phyloP scores from a whole-genome alignment of 2,888 invertebrate species.

The Miltochrista miniata region DNA sequence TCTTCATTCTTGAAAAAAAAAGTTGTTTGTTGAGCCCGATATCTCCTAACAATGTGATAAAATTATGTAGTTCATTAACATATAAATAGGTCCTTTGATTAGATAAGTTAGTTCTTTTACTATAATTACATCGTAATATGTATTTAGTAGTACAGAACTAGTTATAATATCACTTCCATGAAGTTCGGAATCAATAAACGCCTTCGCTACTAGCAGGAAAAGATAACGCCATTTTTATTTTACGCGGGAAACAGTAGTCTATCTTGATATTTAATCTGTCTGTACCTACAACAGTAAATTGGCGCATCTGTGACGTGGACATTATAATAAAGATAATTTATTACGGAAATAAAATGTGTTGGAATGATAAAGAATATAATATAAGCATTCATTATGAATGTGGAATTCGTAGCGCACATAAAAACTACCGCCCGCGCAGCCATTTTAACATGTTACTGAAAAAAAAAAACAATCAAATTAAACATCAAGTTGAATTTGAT shows the following conservation, averaged over 20 bases:
- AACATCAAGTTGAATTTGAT: no score
- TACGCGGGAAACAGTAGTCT: constrained; percentile 31
- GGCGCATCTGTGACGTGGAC: constrained; percentile 4
- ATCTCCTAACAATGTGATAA: no score
- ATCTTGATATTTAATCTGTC: constrained; percentile 22
- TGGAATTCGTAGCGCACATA: neutral
- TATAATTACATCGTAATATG: constrained; percentile 35
- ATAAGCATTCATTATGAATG: neutral
- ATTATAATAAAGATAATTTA: neutral
- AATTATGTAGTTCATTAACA: constrained; percentile 26
- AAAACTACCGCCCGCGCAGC: no score
- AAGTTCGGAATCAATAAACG: constrained; percentile 40
- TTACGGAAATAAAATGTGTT: neutral
- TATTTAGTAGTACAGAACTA: constrained; percentile 15
- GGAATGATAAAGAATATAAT: neutral
- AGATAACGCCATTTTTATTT: constrained; percentile 33
- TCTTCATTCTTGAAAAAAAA: no score
- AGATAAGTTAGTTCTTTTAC: constrained; percentile 27
- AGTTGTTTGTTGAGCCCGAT: no score
- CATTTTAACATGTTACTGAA: no score
- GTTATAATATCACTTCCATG: constrained; percentile 41
- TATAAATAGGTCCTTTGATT: constrained; percentile 38
- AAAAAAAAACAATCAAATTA: no score
- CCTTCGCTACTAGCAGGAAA: constrained; percentile 36
- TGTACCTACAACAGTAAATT: constrained; percentile 15